Percentiles rank a stretch among this genome's conserved stretches.
phyloP scores from a whole-genome alignment of 2,888 invertebrate species.

The Drosophila subquinaria region DNA sequence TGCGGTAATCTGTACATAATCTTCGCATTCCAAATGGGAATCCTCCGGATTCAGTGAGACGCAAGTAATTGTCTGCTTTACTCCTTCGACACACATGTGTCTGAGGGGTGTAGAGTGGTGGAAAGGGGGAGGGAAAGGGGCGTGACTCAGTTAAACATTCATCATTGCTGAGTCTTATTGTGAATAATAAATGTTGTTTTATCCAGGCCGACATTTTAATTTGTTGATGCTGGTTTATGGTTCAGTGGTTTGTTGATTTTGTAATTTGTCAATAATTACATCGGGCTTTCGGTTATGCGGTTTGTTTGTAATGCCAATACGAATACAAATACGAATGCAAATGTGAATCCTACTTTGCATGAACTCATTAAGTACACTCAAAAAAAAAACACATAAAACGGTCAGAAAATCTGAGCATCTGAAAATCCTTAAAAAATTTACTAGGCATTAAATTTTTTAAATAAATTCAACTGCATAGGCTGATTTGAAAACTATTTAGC shows the following conservation, averaged over 20 bases:
- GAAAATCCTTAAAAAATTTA: no score
- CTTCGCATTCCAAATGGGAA: slow-evolving; percentile 20
- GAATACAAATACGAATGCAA: slow-evolving; percentile 22
- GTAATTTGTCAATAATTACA: slow-evolving; percentile 77
- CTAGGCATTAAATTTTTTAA: no score
- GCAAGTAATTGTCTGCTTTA: slow-evolving; percentile 42
- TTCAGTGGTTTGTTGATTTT: slow-evolving; percentile 75
- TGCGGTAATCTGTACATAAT: slow-evolving; percentile 57
- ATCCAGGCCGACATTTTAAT: slow-evolving; percentile 71
- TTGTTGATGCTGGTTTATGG: slow-evolving; percentile 74
- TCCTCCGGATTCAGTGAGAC: slow-evolving; percentile 10
- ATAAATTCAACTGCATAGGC: no score
- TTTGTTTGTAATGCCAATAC: slow-evolving; percentile 55
- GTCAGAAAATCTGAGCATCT: no score
- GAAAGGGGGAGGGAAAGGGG: not conserved
- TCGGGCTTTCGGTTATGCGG: slow-evolving; percentile 56
- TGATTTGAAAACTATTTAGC: no score
- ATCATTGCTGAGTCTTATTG: slow-evolving; percentile 70
- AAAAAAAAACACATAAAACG: no score
- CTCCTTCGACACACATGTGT: slow-evolving; percentile 11
- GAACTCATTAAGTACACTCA: not conserved
- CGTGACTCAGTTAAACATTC: slow-evolving; percentile 55
- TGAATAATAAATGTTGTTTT: slow-evolving; percentile 74
- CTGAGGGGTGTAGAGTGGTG: not conserved
- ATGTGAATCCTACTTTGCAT: slow-evolving; percentile 18